Evolutionary conservation across 2,797 vertebrate species (phyloP), one percentile per base, ranked within the genome.

Genomic region (Sarcophilus harrisii): DNA sequence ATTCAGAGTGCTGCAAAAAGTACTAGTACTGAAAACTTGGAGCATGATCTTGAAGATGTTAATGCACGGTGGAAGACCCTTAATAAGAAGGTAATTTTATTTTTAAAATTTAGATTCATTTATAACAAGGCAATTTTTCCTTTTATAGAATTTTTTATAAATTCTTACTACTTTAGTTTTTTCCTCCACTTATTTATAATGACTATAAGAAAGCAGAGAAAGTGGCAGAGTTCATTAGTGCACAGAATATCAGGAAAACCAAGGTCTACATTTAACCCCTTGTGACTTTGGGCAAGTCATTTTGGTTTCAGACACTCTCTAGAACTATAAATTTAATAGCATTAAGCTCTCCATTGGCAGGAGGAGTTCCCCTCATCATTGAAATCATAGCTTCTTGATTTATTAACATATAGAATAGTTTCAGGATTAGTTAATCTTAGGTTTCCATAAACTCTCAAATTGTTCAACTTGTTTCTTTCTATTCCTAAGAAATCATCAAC

Each of bases 61-160:
- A 99, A 99, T 96, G 97, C 98, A 5, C 99, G 99, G 92, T 99
- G 99, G 99, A 99, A 99, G 98, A 99, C 99, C 32, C 99, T 99
- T 94, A 99, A 99, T 98, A 99, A 99, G 98, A 99, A 99, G 99
- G 99, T 99, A 96, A 38, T 89, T 94, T 95, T 95, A 58, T 59
- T 73, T 55, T 55, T 55, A 55, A 55, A 55, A 55, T 55, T 55
- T 55, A 55, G 54, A 55, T 55, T 57, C 49, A 2, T 90, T 30
- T 21, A 16, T 90, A 90, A 30, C 52, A 54, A 90, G 49, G 32
- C 14, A 90, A n/a, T 59, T 90, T 58, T 57, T 1, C 66, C 57
- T 29, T 60, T 87, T 2, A 0, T 6, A n/a, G 6, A 45, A 32
- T 9, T 92, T 96, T 90, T 57, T 92, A 29, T 58, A 90, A 16